phyloP scores from a whole-genome alignment of 2,888 invertebrate genomes.

The Drosophila histrio region DNA sequence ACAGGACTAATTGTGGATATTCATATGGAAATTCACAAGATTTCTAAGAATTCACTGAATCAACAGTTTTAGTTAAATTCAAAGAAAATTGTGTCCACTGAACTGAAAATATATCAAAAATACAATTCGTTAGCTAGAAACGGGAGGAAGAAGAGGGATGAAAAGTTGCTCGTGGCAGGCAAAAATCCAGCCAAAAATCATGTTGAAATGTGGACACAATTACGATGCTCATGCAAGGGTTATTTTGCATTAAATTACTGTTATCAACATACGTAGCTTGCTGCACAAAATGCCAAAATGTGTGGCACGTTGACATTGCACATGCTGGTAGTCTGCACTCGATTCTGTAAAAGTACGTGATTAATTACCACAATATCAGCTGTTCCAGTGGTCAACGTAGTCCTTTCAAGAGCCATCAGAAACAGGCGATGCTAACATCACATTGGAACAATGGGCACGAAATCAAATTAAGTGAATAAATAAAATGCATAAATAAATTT shows the following conservation, averaged over 20 bases:
- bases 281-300: constrained; percentile 10
- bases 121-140: not conserved
- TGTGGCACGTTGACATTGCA: constrained; percentile 26
- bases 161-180: not conserved
- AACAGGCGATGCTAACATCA: constrained; percentile 18
- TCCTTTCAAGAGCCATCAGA: constrained; percentile 30
- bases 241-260: constrained; percentile 31
- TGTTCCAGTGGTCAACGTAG: constrained; percentile 22
- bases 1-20: not conserved
- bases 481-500: not conserved
- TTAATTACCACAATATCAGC: constrained; percentile 51
- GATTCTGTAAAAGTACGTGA: constrained; percentile 36
- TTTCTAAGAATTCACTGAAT: not conserved
- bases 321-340: not conserved
- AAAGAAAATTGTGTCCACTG: not conserved
- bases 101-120: not conserved
- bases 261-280: constrained; percentile 6
- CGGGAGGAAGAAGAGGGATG: no score
- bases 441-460: constrained; percentile 24
- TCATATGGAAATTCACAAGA: not conserved
- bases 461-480: constrained; percentile 3
- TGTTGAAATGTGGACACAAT: constrained; percentile 4
- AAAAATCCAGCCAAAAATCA: not conserved
- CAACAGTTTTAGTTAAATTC: not conserved
- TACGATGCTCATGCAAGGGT: not conserved